A percentile compares a stretch with the other conserved stretches of the same genome.
Evolutionary conservation across 1,140 invertebrate genomes (phyloP).

Genomic region (Bombus consobrinus): DNA sequence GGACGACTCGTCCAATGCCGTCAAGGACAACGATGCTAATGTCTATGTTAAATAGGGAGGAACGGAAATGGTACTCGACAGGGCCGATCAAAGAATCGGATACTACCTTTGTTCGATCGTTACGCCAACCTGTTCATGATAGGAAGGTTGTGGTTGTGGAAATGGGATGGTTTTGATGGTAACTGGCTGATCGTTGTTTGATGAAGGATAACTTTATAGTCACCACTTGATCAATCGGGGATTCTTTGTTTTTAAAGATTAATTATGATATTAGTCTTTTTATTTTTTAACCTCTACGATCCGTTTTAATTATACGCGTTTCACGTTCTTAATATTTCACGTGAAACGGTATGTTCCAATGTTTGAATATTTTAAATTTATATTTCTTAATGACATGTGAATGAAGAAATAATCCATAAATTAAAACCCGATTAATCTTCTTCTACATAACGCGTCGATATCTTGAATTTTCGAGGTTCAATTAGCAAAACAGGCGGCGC

Average conservation of each 20-base stretch:
- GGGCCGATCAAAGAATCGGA: conserved; percentile 28
- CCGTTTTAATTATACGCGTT: background rate
- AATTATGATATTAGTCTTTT: background rate
- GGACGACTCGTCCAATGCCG: background rate
- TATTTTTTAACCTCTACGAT: background rate
- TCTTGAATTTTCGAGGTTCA: background rate
- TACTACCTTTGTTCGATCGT: conserved; percentile 2
- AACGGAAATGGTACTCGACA: conserved; percentile 22
- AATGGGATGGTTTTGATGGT: background rate
- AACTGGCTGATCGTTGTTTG: background rate
- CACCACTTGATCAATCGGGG: background rate
- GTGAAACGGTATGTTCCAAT: background rate
- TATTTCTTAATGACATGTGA: background rate
- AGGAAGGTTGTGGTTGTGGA: background rate
- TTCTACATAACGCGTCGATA: background rate
- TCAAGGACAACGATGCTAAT: conserved; percentile 20
- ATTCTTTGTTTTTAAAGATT: background rate
- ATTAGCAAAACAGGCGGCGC: background rate
- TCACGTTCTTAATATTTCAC: no score
- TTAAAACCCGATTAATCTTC: background rate
- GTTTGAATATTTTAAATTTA: background rate
- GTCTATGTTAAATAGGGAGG: conserved; percentile 33
- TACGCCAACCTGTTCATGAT: background rate
- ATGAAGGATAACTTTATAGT: conserved; percentile 1
- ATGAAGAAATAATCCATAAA: no score